Conservation (phyloP, 2,797 vertebrate species). For the Pipistrellus pygmaeus region DNA sequence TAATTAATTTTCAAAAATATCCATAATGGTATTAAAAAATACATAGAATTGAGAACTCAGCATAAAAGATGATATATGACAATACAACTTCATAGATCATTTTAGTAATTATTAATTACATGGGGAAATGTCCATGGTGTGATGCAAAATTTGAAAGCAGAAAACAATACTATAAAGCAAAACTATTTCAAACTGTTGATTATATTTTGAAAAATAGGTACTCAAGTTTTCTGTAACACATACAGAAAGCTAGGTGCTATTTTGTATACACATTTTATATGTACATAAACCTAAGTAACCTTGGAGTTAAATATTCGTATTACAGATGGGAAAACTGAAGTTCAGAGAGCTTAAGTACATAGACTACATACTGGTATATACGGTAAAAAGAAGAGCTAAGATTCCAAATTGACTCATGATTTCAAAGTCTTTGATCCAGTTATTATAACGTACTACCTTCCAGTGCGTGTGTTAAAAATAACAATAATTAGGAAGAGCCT, state of each 20-base stretch:
- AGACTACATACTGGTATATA: not conserved
- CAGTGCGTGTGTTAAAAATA: not conserved
- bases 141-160: constrained; percentile 3
- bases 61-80: not conserved
- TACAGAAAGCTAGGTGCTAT: not conserved
- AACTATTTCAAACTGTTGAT: constrained; percentile 18
- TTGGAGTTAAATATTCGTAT: not conserved
- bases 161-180: not conserved
- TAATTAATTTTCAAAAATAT: constrained; percentile 4
- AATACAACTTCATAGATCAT: not conserved
- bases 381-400: not conserved
- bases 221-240: constrained; percentile 16
- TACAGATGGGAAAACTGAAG: constrained; percentile 3
- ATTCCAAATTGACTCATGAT: no score
- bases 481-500: no score
- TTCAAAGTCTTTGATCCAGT: not conserved
- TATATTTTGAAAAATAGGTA: not conserved
- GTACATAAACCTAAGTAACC: not conserved
- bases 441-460: not conserved
- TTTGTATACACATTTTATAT: not conserved
- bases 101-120: constrained; percentile 28
- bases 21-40: not conserved
- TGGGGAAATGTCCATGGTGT: not conserved
- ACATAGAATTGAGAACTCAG: not conserved
- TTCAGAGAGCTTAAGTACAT: not conserved